phyloP scores from a whole-genome alignment of 2,888 invertebrate species.

The Punctoribates punctum region DNA sequence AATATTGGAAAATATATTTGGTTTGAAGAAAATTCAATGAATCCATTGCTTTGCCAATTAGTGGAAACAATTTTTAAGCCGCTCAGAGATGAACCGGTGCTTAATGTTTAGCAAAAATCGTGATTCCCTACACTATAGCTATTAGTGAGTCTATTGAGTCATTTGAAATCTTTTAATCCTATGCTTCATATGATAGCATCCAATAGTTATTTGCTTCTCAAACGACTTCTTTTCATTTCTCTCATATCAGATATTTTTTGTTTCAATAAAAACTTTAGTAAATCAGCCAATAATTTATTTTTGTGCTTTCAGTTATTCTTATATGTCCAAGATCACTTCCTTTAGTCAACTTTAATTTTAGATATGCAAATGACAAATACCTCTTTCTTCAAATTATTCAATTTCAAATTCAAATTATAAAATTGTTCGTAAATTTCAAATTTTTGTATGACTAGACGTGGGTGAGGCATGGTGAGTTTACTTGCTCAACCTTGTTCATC shows the following conservation, averaged over 20 bases:
- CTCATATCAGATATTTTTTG: not conserved
- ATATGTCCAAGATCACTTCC: not conserved
- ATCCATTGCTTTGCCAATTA: conserved; percentile 23
- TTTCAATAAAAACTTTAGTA: not conserved
- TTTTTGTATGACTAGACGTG: too few relatives aligned
- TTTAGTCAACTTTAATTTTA: not conserved
- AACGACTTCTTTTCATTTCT: not conserved
- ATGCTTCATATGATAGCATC: not conserved
- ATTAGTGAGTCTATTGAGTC: conserved; percentile 6
- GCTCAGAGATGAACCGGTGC: conserved; percentile 8
- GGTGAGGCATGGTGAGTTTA: too few relatives aligned
- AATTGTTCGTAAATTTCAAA: too few relatives aligned
- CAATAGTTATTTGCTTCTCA: conserved; percentile 19
- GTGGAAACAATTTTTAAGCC: conserved; percentile 29
- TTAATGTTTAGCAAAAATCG: conserved; percentile 21
- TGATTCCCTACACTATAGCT: not conserved
- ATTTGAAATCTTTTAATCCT: conserved; percentile 28
- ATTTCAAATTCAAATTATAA: too few relatives aligned
- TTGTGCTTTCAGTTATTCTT: not conserved
- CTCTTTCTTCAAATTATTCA: too few relatives aligned
- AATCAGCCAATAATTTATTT: not conserved
- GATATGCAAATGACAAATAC: too few relatives aligned
- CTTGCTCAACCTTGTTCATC: too few relatives aligned
- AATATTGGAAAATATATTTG: too few relatives aligned
- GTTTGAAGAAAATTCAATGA: conserved; percentile 13